Evolutionary conservation across 2,113 vertebrate genomes (phyloP), one percentile per base, ranked within the genome.

Genomic region (Martes martes): DNA sequence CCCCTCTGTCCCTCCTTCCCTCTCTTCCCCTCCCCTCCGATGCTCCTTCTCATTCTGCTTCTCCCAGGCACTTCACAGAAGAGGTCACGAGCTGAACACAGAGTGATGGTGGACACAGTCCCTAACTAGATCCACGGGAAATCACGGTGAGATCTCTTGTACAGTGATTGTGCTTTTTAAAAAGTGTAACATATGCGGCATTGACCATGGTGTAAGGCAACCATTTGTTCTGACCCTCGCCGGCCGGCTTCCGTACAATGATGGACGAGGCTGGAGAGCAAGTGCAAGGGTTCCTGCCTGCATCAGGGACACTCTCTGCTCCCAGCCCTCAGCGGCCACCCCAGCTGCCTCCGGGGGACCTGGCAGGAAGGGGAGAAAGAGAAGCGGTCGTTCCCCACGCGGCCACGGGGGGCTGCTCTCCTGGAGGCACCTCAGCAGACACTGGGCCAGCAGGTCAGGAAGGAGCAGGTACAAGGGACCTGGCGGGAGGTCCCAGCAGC

Each of bases 241-340:
- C 11, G 79, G n/a, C 7, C 19, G n/a, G 42, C 0, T 1, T 21
- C 0, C 0, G 14, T 18, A 7, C 11, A n/a, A 63, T 2, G 47
- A 55, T 6, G 42, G 26, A 42, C 1, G 2, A 19, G 39, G 33
- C 36, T 7, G 4, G n/a, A 55, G n/a, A 52, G 8, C 6, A 13
- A 55, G 23, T 3, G 14, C 42, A 7, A 24, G 39, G 24, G 33
- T 36, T 11, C 26, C 4, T 42, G 13, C 3, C 2, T 26, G 69
- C 6, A 28, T 9, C 7, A 11, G 7, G 26, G 45, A 3, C 33
- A 26, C 19, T 83, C 63, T 71, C 28, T 52, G 39, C 26, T 52
- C 9, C 86, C 24, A 59, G 57, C 55, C 33, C 11, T 82, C 79
- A 10, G 0, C 2, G 26, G 78, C 26, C 15, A 61, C 24, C 26